These are phyloP conservation scores for Ochropleura plecta DNA, from an alignment of 2,888 invertebrate genomes.

Conservation along the genomic window DNA sequence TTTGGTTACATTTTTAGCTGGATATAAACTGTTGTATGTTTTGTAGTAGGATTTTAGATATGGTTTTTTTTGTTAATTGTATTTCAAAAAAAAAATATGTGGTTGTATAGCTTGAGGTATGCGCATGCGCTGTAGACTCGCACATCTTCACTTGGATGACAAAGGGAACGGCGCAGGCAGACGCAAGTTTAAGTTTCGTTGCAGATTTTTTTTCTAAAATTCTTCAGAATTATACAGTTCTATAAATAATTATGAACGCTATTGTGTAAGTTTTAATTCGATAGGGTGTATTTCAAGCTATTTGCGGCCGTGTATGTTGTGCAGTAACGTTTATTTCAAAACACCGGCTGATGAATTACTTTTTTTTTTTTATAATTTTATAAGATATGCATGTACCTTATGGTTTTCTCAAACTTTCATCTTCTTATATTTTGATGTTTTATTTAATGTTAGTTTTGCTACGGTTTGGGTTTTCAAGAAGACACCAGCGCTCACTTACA, in stretches of 20 bases:
- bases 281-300: not conserved
- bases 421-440: not conserved
- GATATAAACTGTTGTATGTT: constrained; percentile 1
- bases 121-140: not conserved
- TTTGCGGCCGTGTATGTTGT: not conserved
- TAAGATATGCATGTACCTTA: too few relatives aligned
- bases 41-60: not conserved
- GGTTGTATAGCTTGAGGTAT: not conserved
- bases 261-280: not conserved
- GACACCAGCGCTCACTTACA: too few relatives aligned
- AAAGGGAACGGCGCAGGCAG: not conserved
- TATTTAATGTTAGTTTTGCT: too few relatives aligned
- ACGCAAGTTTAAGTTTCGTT: not conserved
- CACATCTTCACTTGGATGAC: not conserved
- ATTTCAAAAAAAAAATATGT: not conserved
- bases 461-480: too few relatives aligned
- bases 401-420: not conserved
- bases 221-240: not conserved
- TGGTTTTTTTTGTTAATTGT: not conserved
- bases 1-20: not conserved
- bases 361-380: not conserved
- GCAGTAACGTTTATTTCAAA: not conserved
- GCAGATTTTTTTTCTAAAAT: too few relatives aligned
- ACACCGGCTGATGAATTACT: not conserved
- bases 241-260: not conserved